Conservation (phyloP, 2,888 invertebrate species). For the Busseola fusca region DNA sequence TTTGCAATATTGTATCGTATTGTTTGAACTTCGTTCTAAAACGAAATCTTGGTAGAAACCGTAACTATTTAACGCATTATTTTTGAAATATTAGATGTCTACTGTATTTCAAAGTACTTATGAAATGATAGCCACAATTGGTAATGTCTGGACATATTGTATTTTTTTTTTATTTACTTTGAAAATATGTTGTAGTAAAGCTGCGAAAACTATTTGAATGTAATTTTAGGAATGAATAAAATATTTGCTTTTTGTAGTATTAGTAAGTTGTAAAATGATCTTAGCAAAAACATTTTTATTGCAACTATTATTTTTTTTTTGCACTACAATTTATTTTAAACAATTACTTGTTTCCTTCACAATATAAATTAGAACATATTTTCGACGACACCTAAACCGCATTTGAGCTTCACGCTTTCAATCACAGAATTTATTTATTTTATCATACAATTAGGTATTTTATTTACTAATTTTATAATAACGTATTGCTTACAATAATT, state of each 20-base stretch:
- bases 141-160: constrained; percentile 12
- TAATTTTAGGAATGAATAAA: neutral
- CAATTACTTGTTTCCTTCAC: neutral
- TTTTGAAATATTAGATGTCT: neutral
- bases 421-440: constrained; percentile 66
- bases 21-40: neutral
- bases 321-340: neutral
- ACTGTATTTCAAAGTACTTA: constrained; percentile 11
- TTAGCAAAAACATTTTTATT: neutral
- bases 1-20: no score
- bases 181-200: neutral
- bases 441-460: constrained; percentile 51
- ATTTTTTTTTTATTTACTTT: neutral
- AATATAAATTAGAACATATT: constrained; percentile 10
- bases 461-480: constrained; percentile 55
- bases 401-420: constrained; percentile 66
- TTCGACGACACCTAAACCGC: constrained; percentile 47
- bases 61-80: neutral
- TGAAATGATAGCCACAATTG: constrained; percentile 8
- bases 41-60: neutral
- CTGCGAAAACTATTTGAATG: neutral
- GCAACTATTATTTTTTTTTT: neutral
- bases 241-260: neutral
- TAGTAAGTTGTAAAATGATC: neutral
- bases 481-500: constrained; percentile 70